Conservation (phyloP, 2,888 invertebrate species). For the Caenorhabditis sinica region DNA sequence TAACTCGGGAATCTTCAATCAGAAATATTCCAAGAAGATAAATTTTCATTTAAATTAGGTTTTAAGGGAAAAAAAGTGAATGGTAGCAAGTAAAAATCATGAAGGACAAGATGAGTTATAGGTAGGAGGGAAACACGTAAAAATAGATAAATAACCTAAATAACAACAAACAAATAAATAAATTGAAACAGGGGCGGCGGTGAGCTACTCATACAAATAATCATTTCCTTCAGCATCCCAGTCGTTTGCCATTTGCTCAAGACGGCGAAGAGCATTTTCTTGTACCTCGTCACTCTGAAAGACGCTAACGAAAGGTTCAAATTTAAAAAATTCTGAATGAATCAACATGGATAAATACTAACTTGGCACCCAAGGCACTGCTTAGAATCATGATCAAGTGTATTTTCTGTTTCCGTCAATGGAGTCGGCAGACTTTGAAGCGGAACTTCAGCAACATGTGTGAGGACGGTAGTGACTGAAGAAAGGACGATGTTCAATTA, state of each 20-base stretch:
- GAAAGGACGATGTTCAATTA: background rate
- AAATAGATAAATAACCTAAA: slow-evolving; percentile 18
- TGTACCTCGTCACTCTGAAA: slow-evolving; percentile 62
- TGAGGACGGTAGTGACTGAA: slow-evolving; percentile 10
- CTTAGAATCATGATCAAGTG: slow-evolving; percentile 20
- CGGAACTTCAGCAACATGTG: background rate
- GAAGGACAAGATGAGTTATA: background rate
- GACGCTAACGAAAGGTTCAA: background rate
- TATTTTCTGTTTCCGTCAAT: background rate
- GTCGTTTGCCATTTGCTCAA: slow-evolving; percentile 52
- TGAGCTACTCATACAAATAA: slow-evolving; percentile 35
- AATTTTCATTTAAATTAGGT: background rate
- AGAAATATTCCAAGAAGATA: background rate
- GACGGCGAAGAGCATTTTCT: slow-evolving; percentile 53
- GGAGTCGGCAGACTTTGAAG: background rate
- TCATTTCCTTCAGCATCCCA: slow-evolving; percentile 60
- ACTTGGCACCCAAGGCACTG: slow-evolving; percentile 65
- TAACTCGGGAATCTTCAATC: background rate
- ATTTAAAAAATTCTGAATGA: background rate
- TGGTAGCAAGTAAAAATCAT: slow-evolving; percentile 4
- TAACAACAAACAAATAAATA: slow-evolving; percentile 9
- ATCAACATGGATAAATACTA: background rate
- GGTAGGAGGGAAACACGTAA: background rate
- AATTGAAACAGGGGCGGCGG: background rate
- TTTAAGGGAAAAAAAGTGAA: background rate